Percentiles rank a stretch among this genome's conserved stretches.
These are phyloP conservation scores for Papilio demoleus DNA, from an alignment of 2,888 invertebrate species.

Conservation along the genomic window DNA sequence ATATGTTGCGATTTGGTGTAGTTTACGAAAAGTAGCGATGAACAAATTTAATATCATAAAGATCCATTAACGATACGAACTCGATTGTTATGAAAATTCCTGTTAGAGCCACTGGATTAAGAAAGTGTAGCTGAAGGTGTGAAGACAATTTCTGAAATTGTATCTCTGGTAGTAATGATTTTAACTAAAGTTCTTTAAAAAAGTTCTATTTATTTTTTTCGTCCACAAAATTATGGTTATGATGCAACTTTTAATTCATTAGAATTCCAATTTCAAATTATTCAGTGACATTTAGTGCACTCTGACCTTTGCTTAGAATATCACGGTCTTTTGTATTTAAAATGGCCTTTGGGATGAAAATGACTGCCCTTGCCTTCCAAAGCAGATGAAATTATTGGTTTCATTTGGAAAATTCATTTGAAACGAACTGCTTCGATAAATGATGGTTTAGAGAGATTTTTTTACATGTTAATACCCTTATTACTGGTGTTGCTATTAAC, in stretches of 20 bases:
- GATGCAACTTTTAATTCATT: neutral
- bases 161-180: no score
- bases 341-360: constrained; percentile 38
- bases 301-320: constrained; percentile 34
- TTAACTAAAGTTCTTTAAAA: no score
- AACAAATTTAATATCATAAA: no score
- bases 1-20: no score
- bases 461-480: neutral
- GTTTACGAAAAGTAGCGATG: no score
- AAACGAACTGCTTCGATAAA: neutral
- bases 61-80: no score
- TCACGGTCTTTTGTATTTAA: constrained; percentile 30
- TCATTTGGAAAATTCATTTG: constrained; percentile 31
- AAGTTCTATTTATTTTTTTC: no score
- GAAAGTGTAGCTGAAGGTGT: no score
- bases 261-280: neutral
- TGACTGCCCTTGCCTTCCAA: constrained; percentile 29
- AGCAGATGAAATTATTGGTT: constrained; percentile 33
- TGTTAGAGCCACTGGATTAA: no score
- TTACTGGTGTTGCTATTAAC: neutral
- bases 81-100: no score
- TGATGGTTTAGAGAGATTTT: neutral
- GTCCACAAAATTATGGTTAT: neutral
- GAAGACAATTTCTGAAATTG: no score
- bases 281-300: constrained; percentile 29